phyloP scores from a whole-genome alignment of 1,140 invertebrate genomes.

The Calliopsis andreniformis region DNA sequence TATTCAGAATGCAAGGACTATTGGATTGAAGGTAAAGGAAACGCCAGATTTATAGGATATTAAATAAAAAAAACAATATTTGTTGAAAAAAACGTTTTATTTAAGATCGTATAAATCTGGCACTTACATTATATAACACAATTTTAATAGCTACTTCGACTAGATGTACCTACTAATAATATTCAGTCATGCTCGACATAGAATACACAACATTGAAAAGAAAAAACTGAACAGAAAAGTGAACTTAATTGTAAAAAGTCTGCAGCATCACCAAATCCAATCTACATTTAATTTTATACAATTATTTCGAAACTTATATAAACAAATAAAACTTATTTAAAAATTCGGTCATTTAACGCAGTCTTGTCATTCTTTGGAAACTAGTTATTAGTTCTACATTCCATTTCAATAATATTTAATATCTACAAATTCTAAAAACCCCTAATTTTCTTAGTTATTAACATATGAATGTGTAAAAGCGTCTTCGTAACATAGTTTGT shows the following conservation, averaged over 20 bases:
- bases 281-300: constrained; percentile 16
- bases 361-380: constrained; percentile 48
- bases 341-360: constrained; percentile 36
- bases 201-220: constrained; percentile 1
- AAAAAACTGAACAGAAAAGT: neutral
- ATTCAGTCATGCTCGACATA: constrained; percentile 37
- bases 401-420: neutral
- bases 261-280: constrained; percentile 18
- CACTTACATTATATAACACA: constrained; percentile 67
- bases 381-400: neutral
- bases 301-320: neutral
- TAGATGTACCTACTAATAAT: constrained; percentile 61
- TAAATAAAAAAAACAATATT: constrained; percentile 64
- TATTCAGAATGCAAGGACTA: neutral
- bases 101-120: constrained; percentile 77
- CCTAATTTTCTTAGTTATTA: neutral
- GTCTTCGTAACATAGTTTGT: constrained; percentile 1
- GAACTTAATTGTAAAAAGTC: constrained; percentile 24
- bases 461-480: neutral
- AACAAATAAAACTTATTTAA: constrained; percentile 11
- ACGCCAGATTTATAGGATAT: constrained; percentile 77
- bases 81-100: constrained; percentile 69
- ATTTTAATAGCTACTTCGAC: constrained; percentile 58
- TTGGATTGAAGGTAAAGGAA: constrained; percentile 40
- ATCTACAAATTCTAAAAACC: neutral